phyloP scores from a whole-genome alignment of 2,888 invertebrate genomes.

The Choristoneura rosaceana region DNA sequence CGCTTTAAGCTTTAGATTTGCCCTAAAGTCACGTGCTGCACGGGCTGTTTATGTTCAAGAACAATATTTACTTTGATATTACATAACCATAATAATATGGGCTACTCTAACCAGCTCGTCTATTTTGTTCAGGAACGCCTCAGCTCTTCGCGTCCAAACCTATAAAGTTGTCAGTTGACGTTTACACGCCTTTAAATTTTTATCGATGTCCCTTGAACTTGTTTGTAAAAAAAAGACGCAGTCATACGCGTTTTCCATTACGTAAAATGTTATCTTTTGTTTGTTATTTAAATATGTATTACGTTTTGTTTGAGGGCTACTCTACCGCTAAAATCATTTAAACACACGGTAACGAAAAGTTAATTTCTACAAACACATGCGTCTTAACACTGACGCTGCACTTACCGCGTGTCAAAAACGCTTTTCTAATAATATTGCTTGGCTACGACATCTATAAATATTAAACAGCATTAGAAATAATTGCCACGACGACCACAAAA shows the following conservation, averaged over 20 bases:
- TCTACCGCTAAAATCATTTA: conserved; percentile 9
- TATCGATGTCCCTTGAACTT: conserved; percentile 40
- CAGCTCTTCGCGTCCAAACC: conserved; percentile 6
- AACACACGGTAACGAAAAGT: not conserved
- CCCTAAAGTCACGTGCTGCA: conserved; percentile 25
- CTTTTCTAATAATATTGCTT: not conserved
- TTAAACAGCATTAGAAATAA: conserved; percentile 33
- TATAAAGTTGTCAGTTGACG: conserved; percentile 15
- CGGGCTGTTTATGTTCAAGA: conserved; percentile 31
- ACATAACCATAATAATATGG: conserved; percentile 10
- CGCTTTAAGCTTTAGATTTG: conserved; percentile 12
- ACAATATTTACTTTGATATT: conserved; percentile 34
- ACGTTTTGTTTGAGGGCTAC: conserved; percentile 18
- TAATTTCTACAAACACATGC: not conserved
- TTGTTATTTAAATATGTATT: conserved; percentile 25
- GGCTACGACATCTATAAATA: conserved; percentile 19
- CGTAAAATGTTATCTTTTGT: conserved; percentile 32
- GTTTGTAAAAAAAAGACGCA: conserved; percentile 26
- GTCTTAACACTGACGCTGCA: not conserved
- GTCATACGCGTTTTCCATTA: conserved; percentile 21
- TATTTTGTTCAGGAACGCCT: conserved; percentile 18
- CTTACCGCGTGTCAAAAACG: not conserved
- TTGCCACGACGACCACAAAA: conserved; percentile 25
- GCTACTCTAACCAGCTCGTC: not conserved
- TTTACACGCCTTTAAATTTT: conserved; percentile 16